Evolutionary conservation across 2,797 vertebrate genomes (phyloP).

Genomic region (Melanotaenia trifasciata): DNA sequence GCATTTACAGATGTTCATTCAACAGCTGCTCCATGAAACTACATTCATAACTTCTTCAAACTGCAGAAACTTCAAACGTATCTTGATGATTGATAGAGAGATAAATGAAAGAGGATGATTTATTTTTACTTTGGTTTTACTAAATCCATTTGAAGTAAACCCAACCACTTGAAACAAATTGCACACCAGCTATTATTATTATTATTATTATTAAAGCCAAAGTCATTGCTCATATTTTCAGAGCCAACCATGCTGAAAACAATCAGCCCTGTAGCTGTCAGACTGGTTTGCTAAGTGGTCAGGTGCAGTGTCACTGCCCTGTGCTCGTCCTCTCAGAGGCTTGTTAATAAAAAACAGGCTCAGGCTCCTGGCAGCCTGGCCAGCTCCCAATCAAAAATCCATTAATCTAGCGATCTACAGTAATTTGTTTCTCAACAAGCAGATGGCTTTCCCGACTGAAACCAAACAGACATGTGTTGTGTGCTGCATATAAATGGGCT

Average conservation of each 20-base stretch:
- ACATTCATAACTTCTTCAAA: neutral
- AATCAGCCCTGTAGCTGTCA: slow-evolving; percentile 20
- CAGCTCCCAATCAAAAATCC: slow-evolving; percentile 71
- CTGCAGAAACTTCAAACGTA: neutral
- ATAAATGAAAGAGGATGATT: neutral
- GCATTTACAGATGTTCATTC: neutral
- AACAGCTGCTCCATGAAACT: neutral
- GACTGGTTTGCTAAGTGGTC: slow-evolving; percentile 31
- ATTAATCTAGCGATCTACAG: slow-evolving; percentile 74
- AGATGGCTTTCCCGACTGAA: slow-evolving; percentile 68
- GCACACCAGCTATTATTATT: neutral
- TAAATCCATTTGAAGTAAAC: slow-evolving; percentile 8
- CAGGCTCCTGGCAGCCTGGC: slow-evolving; percentile 62
- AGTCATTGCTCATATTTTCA: slow-evolving; percentile 11
- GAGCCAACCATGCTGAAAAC: slow-evolving; percentile 22
- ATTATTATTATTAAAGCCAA: slow-evolving; percentile 17
- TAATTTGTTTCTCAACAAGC: slow-evolving; percentile 72
- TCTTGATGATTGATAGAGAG: slow-evolving; percentile 1
- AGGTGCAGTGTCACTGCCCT: slow-evolving; percentile 30
- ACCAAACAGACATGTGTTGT: slow-evolving; percentile 61
- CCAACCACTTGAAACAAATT: slow-evolving; percentile 14
- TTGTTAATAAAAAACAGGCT: slow-evolving; percentile 46
- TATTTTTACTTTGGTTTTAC: neutral
- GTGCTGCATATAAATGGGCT: slow-evolving; percentile 56
- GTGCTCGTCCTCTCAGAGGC: slow-evolving; percentile 50